A percentile compares a stretch with the other conserved stretches of the same genome.
These are phyloP conservation scores for Macrobrachium nipponense DNA, from an alignment of 1,140 invertebrate species.

Conservation along the genomic window DNA sequence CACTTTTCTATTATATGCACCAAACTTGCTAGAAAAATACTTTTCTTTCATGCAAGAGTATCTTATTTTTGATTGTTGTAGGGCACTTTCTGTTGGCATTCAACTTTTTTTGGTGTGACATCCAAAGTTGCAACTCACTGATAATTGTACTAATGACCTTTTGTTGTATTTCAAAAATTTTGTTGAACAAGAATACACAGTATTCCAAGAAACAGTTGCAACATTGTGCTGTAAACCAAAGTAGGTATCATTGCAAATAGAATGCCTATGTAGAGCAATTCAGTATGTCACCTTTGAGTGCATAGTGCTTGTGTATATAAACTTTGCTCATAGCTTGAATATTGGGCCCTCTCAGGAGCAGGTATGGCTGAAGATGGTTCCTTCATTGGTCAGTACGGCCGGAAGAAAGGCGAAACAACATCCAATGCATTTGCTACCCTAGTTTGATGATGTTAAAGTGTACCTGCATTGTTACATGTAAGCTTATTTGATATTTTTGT, in stretches of 20 bases:
- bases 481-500: conserved; percentile 35
- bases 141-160: no score
- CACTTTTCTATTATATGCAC: no score
- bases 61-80: neutral
- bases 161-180: no score
- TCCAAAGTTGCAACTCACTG: no score
- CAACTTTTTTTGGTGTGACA: no score
- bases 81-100: conserved; percentile 9
- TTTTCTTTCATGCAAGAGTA: neutral
- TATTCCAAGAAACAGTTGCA: no score
- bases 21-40: no score
- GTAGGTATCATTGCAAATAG: neutral
- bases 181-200: no score
- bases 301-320: conserved; percentile 48
- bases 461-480: conserved; percentile 59
- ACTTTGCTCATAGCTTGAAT: conserved; percentile 49
- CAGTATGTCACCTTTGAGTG: conserved; percentile 29
- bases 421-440: conserved; percentile 72
- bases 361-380: conserved; percentile 98
- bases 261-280: conserved; percentile 32
- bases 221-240: no score
- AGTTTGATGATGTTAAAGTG: conserved; percentile 62
- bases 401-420: conserved; percentile 77
- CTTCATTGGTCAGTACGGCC: conserved; percentile 96
- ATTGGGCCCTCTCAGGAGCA: conserved; percentile 69